Evolutionary conservation across 2,888 invertebrate genomes (phyloP), one percentile per base, ranked within the genome.

Genomic region (Molanna angustata): DNA sequence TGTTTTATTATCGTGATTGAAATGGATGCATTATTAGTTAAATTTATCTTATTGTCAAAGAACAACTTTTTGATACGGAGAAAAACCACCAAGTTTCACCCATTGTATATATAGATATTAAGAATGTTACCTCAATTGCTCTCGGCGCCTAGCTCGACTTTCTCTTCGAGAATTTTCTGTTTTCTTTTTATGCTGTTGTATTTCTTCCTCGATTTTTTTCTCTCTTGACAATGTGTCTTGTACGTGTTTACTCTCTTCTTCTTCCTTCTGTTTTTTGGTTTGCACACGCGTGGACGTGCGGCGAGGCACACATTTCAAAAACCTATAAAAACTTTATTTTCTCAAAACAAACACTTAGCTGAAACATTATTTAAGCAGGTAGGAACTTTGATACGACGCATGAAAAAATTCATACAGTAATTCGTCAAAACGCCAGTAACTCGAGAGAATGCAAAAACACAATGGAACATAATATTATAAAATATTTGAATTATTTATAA

Each of bases 231-330:
- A 39, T 45, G 57, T 47, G 44, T 65, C 64, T 16, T 65, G 62
- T 13, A 61, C 61, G 52, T 58, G 51, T 40, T 56, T 61, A 2
- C 64, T 66, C 52, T 72, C 74, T 54, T 75, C 76, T 58, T 67
- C 65, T 63, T 79, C 76, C 60, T 76, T 76, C 61, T 76, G 74
- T 61, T 80, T 78, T 66, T 80, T 79, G 66, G 81, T 79, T 60
- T 84, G 78, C 44, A 87, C 77, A 42, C 88, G 74, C 62, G 78
- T 80, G 0, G 86, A 87, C 17, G 83, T 80, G 43, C 88, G 74
- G n/a, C 86, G 73, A 3, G 86, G 86, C 51, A 82, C 80, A 63
- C 81, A 76, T 64, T 86, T 85, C 62, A 84, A 67, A 64, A 83
- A 72, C 67, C 83, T 77, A 66, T 66, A 76, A 57, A 70, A 65